Conservation (phyloP, 2,113 vertebrate species). For the Donacobius atricapilla region DNA sequence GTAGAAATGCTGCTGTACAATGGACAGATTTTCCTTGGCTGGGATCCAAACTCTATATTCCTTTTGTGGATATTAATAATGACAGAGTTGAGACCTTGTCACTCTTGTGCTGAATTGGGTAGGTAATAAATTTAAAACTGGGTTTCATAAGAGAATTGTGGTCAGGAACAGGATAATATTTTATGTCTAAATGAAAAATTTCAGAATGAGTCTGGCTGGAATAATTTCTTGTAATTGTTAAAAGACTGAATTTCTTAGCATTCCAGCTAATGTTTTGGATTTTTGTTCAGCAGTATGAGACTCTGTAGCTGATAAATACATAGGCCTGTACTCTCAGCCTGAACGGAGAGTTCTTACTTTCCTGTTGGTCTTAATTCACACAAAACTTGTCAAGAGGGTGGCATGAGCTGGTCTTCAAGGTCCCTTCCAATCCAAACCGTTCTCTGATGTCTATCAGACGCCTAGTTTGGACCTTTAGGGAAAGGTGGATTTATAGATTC, state of each 20-base stretch:
- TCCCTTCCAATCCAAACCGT: neutral
- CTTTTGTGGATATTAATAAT: constrained; percentile 33
- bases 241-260: neutral
- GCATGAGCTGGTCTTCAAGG: neutral
- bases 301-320: neutral
- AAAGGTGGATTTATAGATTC: neutral
- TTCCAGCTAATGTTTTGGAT: neutral
- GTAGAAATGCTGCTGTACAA: neutral
- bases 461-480: neutral
- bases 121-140: neutral
- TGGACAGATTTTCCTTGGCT: neutral
- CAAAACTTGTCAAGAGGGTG: neutral
- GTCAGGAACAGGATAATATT: constrained; percentile 27
- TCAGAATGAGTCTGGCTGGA: neutral
- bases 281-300: neutral
- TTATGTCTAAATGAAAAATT: constrained; percentile 30
- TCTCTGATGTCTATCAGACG: neutral
- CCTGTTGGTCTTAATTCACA: neutral
- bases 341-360: neutral
- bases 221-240: neutral
- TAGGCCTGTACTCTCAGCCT: neutral
- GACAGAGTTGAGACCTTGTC: constrained; percentile 41
- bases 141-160: constrained; percentile 38
- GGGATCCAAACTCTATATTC: neutral
- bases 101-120: neutral